Conservation (phyloP, 1,140 invertebrate genomes). For the Pogonomyrmex californicus region DNA sequence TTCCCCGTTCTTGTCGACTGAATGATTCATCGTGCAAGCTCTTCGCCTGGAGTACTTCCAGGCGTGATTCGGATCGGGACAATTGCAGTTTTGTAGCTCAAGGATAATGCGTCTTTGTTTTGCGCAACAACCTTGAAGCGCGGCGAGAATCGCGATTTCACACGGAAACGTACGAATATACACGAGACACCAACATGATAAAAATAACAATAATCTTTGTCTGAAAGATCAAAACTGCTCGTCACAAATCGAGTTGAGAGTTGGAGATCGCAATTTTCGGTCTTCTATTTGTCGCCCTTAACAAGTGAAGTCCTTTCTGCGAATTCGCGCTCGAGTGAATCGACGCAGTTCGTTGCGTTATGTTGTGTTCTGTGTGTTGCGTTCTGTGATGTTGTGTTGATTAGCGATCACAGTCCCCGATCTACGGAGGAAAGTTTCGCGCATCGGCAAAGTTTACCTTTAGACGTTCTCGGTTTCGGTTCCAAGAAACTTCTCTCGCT, state of each 20-base stretch:
- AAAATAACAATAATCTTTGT: neutral
- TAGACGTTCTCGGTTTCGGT: conserved; percentile 7
- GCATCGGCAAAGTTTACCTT: conserved; percentile 24
- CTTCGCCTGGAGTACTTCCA: neutral
- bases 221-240: neutral
- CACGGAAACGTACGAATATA: neutral
- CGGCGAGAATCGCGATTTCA: neutral
- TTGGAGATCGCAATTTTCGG: neutral
- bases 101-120: neutral
- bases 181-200: neutral
- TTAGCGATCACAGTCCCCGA: neutral
- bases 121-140: neutral
- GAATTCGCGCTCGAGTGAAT: neutral
- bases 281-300: neutral
- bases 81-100: neutral
- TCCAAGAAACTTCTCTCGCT: conserved; percentile 11
- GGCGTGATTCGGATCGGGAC: conserved; percentile 1
- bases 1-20: conserved; percentile 12
- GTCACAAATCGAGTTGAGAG: neutral
- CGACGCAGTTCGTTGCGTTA: no score
- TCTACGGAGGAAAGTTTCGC: conserved; percentile 16
- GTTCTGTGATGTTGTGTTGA: neutral
- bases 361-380: no score
- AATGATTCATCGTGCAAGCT: conserved; percentile 47
- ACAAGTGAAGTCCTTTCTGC: neutral